Evolutionary conservation across 2,113 vertebrate species (phyloP).

Genomic region (Lipophrys pholis): DNA sequence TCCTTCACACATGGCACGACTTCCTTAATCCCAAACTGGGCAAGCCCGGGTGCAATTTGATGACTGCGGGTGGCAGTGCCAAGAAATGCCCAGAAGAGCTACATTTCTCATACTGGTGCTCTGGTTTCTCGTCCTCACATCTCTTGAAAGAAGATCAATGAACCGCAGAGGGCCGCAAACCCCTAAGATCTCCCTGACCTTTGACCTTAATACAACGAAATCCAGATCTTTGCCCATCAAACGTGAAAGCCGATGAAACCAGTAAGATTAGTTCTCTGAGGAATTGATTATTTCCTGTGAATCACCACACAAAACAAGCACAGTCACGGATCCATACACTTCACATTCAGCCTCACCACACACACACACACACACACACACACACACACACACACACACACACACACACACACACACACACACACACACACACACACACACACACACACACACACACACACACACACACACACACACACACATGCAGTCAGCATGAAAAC

Average conservation of each 20-base stretch:
- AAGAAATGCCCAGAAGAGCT: constrained; percentile 44
- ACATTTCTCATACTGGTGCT: constrained; percentile 8
- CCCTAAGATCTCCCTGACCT: constrained; percentile 11
- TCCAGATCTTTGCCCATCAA: constrained; percentile 23
- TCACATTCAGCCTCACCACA: neutral
- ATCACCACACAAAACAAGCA: neutral
- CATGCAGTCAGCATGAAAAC: too few relatives aligned
- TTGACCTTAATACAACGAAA: constrained; percentile 46
- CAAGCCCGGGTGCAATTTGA: constrained; percentile 40
- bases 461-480: neutral
- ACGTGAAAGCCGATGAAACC: constrained; percentile 9
- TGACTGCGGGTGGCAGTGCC: constrained; percentile 22
- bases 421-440: neutral
- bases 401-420: neutral
- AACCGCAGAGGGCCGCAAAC: neutral
- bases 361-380: neutral
- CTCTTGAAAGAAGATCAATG: constrained; percentile 18
- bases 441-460: neutral
- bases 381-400: neutral
- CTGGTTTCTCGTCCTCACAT: neutral
- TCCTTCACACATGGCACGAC: constrained; percentile 25
- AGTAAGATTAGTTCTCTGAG: constrained; percentile 35
- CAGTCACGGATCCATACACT: neutral
- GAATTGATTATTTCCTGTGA: constrained; percentile 31
- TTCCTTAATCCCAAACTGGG: constrained; percentile 46